Conservation (phyloP, 2,888 invertebrate genomes). For the Lacanobia wlatinum region DNA sequence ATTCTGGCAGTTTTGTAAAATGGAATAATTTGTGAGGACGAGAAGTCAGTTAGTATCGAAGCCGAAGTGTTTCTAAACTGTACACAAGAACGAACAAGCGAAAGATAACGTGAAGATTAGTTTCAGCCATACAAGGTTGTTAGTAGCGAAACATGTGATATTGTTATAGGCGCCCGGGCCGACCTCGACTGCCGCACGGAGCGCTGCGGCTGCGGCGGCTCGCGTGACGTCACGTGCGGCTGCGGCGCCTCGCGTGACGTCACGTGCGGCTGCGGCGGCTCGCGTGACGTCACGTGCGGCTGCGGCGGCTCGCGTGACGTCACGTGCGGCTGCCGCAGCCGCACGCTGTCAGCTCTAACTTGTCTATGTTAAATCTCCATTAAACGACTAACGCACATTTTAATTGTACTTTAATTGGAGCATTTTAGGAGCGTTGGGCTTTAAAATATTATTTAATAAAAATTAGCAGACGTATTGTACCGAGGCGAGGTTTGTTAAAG, state of each 20-base stretch:
- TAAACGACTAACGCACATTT: constrained; percentile 60
- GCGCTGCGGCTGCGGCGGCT: background rate
- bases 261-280: background rate
- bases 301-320: too few species aligned
- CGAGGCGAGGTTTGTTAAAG: constrained; percentile 43
- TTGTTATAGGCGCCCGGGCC: constrained; percentile 76
- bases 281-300: too few species aligned
- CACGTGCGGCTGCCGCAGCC: background rate
- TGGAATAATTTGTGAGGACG: constrained; percentile 65
- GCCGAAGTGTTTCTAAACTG: constrained; percentile 67
- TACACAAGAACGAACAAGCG: constrained; percentile 75
- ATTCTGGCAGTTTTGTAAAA: constrained; percentile 71
- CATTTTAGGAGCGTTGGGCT: constrained; percentile 47
- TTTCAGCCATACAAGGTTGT: constrained; percentile 77
- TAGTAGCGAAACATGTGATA: constrained; percentile 78
- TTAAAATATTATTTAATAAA: constrained; percentile 64
- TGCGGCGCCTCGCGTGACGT: too few species aligned
- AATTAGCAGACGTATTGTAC: constrained; percentile 36
- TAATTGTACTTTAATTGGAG: constrained; percentile 57
- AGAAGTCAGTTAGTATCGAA: constrained; percentile 68
- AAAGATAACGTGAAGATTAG: constrained; percentile 85
- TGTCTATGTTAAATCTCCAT: constrained; percentile 46
- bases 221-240: too few species aligned
- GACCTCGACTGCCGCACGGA: constrained; percentile 61
- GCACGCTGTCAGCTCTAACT: constrained; percentile 24